Conservation (phyloP, 2,113 vertebrate species). For the Athene noctua region DNA sequence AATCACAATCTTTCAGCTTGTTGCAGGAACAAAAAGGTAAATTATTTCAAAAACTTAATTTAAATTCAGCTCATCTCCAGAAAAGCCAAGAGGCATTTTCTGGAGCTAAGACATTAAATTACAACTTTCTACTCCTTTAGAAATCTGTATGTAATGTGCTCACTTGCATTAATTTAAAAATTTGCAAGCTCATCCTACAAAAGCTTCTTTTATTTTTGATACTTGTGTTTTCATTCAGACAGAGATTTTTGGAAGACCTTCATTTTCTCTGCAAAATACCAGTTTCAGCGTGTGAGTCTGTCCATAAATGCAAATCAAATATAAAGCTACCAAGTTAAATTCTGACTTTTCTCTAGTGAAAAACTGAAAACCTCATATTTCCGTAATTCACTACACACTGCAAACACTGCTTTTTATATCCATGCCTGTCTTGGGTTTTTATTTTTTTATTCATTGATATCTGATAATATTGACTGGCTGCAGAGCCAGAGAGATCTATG, state of each 20-base stretch:
- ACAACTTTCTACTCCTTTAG: neutral
- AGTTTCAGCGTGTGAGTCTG: neutral
- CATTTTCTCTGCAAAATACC: neutral
- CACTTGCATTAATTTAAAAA: neutral
- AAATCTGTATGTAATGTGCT: neutral
- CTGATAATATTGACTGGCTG: constrained; percentile 43
- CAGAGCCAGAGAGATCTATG: constrained; percentile 56
- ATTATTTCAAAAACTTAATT: neutral
- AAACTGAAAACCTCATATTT: neutral
- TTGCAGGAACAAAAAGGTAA: neutral
- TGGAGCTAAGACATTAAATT: neutral
- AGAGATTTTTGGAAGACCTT: neutral
- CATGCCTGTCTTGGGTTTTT: neutral
- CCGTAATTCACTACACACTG: neutral
- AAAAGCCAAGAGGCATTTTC: neutral
- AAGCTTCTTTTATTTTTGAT: neutral
- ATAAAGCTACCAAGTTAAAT: neutral
- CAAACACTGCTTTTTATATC: neutral
- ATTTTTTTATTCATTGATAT: neutral
- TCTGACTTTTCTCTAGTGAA: neutral
- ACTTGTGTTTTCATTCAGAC: neutral
- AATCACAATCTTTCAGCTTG: neutral
- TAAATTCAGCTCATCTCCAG: neutral
- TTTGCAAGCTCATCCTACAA: neutral
- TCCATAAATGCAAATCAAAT: neutral